phyloP scores from a whole-genome alignment of 2,888 invertebrate genomes.

The Lutraria lutraria region DNA sequence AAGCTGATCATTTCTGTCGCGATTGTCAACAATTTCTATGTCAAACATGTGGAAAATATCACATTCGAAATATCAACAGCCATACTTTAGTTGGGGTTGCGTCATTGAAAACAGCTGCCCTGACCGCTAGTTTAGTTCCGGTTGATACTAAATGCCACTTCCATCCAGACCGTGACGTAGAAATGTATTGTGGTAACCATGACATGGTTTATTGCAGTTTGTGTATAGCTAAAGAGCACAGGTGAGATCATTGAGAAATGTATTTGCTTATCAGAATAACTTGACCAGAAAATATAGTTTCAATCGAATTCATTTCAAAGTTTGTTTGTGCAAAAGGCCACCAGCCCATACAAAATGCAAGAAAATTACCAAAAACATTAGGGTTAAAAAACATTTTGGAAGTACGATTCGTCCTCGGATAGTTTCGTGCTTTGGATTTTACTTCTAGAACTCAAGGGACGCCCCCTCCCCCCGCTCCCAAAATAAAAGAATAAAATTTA shows the following conservation, averaged over 20 bases:
- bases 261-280: too few relatives aligned
- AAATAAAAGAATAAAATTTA: too few relatives aligned
- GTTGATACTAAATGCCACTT: background rate
- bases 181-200: constrained; percentile 2
- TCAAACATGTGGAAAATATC: background rate
- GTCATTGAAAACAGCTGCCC: background rate
- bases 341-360: too few relatives aligned
- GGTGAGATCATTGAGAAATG: background rate
- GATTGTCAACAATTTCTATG: constrained; percentile 13
- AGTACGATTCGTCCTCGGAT: too few relatives aligned
- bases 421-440: too few relatives aligned
- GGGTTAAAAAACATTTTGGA: too few relatives aligned
- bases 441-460: too few relatives aligned
- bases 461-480: too few relatives aligned
- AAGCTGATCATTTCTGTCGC: background rate
- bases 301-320: too few relatives aligned
- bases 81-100: background rate
- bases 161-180: constrained; percentile 16
- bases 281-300: too few relatives aligned
- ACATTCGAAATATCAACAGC: background rate
- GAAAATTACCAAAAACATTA: too few relatives aligned
- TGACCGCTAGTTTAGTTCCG: background rate
- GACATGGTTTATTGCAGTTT: constrained; percentile 23
- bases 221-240: background rate
- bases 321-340: too few relatives aligned